phyloP scores from a whole-genome alignment of 1,140 invertebrate genomes.

The Ceratina calcarata region DNA sequence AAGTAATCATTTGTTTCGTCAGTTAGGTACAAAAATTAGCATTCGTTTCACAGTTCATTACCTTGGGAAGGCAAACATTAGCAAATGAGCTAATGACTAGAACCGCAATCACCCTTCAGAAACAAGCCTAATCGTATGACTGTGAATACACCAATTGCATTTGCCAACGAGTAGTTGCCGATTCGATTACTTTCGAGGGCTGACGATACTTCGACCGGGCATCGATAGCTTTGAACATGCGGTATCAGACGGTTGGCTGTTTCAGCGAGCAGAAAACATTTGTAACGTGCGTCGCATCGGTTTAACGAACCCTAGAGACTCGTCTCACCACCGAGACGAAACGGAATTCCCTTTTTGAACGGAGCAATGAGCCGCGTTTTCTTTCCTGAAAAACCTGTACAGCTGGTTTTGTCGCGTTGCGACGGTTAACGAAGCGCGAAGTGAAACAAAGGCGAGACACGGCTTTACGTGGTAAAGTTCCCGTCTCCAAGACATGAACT shows the following conservation, averaged over 20 bases:
- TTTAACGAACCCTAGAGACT: too few species aligned
- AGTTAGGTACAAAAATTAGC: too few species aligned
- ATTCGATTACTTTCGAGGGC: neutral
- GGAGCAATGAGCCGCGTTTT: neutral
- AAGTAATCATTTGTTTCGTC: too few species aligned
- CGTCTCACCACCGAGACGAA: neutral
- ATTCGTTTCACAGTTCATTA: too few species aligned
- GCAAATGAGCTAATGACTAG: too few species aligned
- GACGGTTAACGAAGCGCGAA: slow-evolving; percentile 1
- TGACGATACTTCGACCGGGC: neutral
- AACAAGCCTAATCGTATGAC: neutral
- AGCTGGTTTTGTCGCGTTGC: neutral
- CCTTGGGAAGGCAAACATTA: too few species aligned
- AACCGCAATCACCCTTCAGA: too few species aligned
- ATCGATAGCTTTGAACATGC: neutral
- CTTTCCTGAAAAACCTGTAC: neutral
- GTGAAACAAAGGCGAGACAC: neutral
- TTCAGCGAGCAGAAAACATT: slow-evolving; percentile 1
- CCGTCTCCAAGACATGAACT: neutral
- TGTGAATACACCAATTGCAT: neutral
- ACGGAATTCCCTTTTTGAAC: neutral
- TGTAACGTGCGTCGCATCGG: neutral
- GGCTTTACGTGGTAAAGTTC: neutral
- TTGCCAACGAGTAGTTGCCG: neutral
- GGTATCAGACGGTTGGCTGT: neutral